A percentile compares a stretch with the other conserved stretches of the same genome.
phyloP scores from a whole-genome alignment of 2,113 vertebrate genomes.

The Hylia prasina region DNA sequence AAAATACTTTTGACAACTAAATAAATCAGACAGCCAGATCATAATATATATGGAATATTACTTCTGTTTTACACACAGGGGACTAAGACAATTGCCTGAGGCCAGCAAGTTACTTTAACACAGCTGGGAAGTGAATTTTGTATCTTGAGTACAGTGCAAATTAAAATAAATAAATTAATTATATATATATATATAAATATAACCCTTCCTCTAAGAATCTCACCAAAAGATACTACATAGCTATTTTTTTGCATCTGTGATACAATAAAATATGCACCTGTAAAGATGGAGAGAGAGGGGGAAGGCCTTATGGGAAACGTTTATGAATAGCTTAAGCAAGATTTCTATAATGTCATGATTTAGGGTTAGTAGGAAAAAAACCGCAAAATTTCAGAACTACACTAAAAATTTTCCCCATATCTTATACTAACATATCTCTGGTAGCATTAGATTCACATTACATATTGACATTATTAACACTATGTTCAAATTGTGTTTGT shows the following conservation, averaged over 20 bases:
- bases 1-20: not conserved
- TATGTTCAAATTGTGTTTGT: not conserved
- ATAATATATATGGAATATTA: not conserved
- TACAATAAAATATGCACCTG: not conserved
- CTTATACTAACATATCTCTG: not conserved
- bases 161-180: too few species aligned
- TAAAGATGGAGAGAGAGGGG: not conserved
- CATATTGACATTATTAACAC: not conserved
- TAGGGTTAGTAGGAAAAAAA: not conserved
- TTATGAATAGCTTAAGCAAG: not conserved
- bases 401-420: not conserved
- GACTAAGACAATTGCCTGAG: not conserved
- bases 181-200: too few species aligned
- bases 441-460: not conserved
- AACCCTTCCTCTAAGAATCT: not conserved
- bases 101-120: not conserved
- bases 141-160: not conserved
- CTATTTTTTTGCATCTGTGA: not conserved
- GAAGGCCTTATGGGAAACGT: not conserved
- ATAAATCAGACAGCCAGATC: not conserved
- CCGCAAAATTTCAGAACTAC: not conserved
- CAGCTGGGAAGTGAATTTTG: not conserved
- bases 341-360: not conserved
- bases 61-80: not conserved
- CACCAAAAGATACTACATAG: not conserved